A percentile compares a stretch with the other conserved stretches of the same genome.
Conservation (phyloP, 30 jellyfish, hydroid and myxozoan species). For the Clytia hemisphaerica region DNA sequence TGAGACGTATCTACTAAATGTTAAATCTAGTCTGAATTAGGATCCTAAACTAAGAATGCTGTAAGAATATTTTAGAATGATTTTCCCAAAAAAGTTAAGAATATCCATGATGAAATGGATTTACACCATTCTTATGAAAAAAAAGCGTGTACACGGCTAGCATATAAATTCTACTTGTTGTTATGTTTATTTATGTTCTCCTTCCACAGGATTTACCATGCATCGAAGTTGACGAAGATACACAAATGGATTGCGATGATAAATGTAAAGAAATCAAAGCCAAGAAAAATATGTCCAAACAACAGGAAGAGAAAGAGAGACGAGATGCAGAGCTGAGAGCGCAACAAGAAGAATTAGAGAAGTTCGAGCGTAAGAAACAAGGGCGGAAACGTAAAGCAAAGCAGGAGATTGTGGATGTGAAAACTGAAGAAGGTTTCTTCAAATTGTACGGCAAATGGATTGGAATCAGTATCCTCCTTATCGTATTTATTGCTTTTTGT, state of each 20-base stretch:
- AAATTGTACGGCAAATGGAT: neutral
- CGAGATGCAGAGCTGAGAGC: slow-evolving; percentile 51
- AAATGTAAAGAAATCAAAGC: slow-evolving; percentile 42
- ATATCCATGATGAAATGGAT: too few species aligned
- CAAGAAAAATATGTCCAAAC: slow-evolving; percentile 29
- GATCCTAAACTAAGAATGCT: too few species aligned
- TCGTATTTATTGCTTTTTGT: neutral
- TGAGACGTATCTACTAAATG: too few species aligned
- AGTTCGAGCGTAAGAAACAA: slow-evolving; percentile 56
- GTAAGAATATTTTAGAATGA: too few species aligned
- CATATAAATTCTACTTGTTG: too few species aligned
- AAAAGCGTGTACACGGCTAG: too few species aligned
- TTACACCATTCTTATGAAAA: too few species aligned
- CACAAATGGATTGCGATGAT: slow-evolving; percentile 61
- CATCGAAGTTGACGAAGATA: slow-evolving; percentile 13
- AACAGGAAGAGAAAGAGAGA: slow-evolving; percentile 28
- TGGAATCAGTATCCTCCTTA: neutral
- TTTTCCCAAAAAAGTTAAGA: too few species aligned
- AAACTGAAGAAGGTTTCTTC: neutral
- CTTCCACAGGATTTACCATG: slow-evolving; percentile 60
- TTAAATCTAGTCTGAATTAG: too few species aligned
- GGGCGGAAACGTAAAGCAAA: slow-evolving; percentile 68
- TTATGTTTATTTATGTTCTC: too few species aligned
- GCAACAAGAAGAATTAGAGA: slow-evolving; percentile 78
- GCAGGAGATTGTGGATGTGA: slow-evolving; percentile 19